Base-by-base conservation (phyloP, 2,113 vertebrate species). In the Sphaerodactylus townsendi region DNA sequence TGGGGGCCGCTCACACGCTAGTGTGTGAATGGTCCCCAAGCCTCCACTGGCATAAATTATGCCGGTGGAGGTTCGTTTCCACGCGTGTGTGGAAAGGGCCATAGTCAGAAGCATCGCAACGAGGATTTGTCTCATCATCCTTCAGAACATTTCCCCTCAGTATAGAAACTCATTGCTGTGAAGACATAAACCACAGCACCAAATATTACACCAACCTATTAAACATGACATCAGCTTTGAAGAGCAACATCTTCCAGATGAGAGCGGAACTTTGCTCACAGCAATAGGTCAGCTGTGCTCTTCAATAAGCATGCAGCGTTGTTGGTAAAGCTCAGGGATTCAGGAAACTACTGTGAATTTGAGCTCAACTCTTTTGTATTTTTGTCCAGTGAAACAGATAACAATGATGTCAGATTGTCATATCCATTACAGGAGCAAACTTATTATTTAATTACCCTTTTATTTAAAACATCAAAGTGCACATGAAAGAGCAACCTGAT, bases 391-490 rank as follows among this genome's bases (percentile, higher is more conserved):
- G 86, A 89, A 90, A 91, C 77, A 89, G 92, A 85, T 84, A 92
- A 90, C 82, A 92, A 90, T 91, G 90, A 95, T 92, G 89, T 93
- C 83, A 59, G 87, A 53, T 88, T 93, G 92, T 90, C 89, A 90
- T 87, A 85, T 64, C 84, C 56, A 86, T 88, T 71, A 66, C 62
- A 74, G 86, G 78, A 79, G 86, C 90, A 90, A 77, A 79, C 83
- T 14, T 90, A 77, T 83, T 68, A 64, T 88, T 82, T 9, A 81
- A 93, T 83, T 50, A 1, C 39, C 83, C 86, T 95, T 93, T 92
- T 91, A 95, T 95, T 95, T 93, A 85, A 77, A 82, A 93, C 94
- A 94, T 96, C 94, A 95, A 95, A 96, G 95, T 70, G 2, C 2
- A 90, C 92, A 93, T 93, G 86, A 95, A 95, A 94, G 93, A 88